Evolutionary conservation across 2,797 vertebrate species (phyloP).

Genomic region (Acanthornis magna): DNA sequence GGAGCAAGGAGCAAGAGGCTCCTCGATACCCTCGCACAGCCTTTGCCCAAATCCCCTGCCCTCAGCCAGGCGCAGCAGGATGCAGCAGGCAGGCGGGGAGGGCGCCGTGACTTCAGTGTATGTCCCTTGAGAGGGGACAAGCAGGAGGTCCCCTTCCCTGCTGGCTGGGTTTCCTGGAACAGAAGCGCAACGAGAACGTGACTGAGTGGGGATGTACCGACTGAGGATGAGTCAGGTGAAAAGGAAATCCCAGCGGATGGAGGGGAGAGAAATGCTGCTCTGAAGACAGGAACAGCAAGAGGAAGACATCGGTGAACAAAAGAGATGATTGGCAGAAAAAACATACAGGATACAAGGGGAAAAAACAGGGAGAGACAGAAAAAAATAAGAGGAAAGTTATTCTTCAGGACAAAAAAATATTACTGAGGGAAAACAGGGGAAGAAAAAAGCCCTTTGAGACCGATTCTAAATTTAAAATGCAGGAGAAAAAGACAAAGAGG

Average conservation of each 20-base stretch:
- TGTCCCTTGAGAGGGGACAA: background rate
- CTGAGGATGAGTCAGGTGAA: constrained; percentile 50
- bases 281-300: background rate
- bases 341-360: background rate
- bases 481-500: constrained; percentile 4
- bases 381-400: background rate
- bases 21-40: rapidly evolving
- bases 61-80: background rate
- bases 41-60: background rate
- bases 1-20: background rate
- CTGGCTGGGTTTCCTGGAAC: background rate
- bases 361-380: background rate
- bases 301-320: constrained; percentile 32
- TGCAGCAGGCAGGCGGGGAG: background rate
- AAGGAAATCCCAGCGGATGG: constrained; percentile 54
- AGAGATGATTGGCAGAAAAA: background rate
- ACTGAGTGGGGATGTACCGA: background rate
- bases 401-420: background rate
- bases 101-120: background rate
- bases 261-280: constrained; percentile 10
- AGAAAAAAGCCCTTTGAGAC: background rate
- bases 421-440: background rate
- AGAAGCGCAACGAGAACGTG: background rate
- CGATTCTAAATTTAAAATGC: background rate
- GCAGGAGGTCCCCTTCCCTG: background rate